These are phyloP conservation scores for Pampusana beccarii DNA, from an alignment of 2,113 vertebrate genomes.

Conservation along the genomic window DNA sequence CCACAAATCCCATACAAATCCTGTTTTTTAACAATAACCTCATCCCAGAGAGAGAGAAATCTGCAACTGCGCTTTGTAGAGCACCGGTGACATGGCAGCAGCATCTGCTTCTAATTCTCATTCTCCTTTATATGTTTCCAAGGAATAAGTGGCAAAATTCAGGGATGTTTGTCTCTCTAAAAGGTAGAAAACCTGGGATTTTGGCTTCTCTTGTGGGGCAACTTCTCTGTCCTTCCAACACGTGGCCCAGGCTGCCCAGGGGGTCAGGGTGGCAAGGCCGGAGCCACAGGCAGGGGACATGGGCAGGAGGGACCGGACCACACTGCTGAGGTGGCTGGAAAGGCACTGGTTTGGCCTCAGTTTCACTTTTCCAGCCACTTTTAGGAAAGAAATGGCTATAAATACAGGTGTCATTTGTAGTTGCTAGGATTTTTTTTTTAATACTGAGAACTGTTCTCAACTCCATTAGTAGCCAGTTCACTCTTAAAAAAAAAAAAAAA, in stretches of 20 bases:
- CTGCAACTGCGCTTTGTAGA: neutral
- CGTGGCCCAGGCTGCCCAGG: accelerated
- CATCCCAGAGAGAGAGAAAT: neutral
- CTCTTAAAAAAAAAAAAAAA: neutral
- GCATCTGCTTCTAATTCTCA: neutral
- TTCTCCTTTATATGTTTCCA: neutral
- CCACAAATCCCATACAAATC: neutral
- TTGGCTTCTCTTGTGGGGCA: neutral
- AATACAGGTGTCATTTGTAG: neutral
- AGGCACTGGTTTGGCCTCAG: accelerated
- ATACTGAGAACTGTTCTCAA: neutral
- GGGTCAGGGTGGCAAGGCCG: neutral
- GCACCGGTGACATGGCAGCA: accelerated
- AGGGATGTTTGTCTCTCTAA: accelerated
- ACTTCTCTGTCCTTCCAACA: neutral
- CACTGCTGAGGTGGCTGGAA: neutral
- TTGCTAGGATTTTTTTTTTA: neutral
- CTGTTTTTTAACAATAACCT: neutral
- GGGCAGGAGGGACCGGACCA: neutral
- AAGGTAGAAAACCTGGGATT: neutral
- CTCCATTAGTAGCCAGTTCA: neutral
- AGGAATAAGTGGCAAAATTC: neutral
- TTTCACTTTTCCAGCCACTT: neutral
- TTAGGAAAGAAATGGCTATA: neutral
- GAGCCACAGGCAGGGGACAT: accelerated